These are phyloP conservation scores for Pachyramphus minor DNA, from an alignment of 2,113 vertebrate species.

Conservation along the genomic window DNA sequence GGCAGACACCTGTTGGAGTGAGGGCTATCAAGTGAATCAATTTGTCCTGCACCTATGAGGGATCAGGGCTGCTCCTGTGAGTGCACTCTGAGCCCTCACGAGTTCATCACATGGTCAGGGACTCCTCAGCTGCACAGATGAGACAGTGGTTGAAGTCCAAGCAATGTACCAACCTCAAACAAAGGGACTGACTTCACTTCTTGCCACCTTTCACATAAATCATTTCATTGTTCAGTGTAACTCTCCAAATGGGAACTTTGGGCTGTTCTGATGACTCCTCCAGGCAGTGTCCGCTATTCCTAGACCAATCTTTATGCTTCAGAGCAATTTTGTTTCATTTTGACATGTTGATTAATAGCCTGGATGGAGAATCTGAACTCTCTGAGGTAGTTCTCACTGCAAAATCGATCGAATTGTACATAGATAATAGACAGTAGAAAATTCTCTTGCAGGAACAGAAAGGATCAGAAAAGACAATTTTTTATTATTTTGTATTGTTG, in stretches of 20 bases:
- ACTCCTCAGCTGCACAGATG: not conserved
- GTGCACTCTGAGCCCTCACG: accelerated
- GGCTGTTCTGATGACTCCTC: not conserved
- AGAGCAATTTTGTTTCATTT: not conserved
- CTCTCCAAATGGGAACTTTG: not conserved
- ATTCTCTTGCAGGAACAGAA: not conserved
- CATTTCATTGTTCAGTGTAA: not conserved
- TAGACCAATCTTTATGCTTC: not conserved
- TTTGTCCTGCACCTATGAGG: not conserved
- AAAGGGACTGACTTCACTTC: not conserved
- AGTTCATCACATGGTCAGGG: not conserved
- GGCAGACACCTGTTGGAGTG: not conserved
- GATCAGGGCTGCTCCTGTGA: not conserved
- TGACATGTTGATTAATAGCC: not conserved
- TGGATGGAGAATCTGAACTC: not conserved
- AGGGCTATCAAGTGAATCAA: not conserved
- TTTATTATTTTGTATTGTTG: not conserved
- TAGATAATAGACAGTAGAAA: not conserved
- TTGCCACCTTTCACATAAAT: not conserved
- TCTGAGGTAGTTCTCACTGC: not conserved
- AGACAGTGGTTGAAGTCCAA: not conserved
- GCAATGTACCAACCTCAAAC: not conserved
- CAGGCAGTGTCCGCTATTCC: not conserved
- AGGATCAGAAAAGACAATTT: not conserved
- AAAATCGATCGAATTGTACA: not conserved